These are phyloP conservation scores for Sminthurinus signatus DNA, from an alignment of 1,140 invertebrate species.

Conservation along the genomic window DNA sequence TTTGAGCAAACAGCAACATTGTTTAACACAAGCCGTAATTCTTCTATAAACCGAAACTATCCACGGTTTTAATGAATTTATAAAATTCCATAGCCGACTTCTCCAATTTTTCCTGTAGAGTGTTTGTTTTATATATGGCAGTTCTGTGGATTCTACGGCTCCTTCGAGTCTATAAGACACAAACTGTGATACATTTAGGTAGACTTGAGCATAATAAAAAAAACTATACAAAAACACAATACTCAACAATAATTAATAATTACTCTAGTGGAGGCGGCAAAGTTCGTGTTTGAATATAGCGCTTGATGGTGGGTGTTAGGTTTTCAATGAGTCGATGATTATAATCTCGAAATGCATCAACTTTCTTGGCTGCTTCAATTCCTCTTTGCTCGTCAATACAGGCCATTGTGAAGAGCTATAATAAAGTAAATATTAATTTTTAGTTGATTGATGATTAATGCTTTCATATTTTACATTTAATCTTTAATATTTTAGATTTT, in stretches of 20 bases:
- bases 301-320: conserved; percentile 12
- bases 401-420: conserved; percentile 42
- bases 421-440: not conserved
- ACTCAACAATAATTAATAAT: too few species aligned
- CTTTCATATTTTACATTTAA: too few species aligned
- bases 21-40: too few species aligned
- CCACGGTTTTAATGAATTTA: too few species aligned
- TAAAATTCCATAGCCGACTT: too few species aligned
- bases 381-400: conserved; percentile 42
- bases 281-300: conserved; percentile 19
- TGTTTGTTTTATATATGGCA: conserved; percentile 10
- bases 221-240: too few species aligned
- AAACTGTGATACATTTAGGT: conserved; percentile 16
- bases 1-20: too few species aligned
- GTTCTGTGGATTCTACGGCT: conserved; percentile 5
- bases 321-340: conserved; percentile 21
- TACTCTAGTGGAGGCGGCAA: not conserved
- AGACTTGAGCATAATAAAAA: too few species aligned
- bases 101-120: too few species aligned
- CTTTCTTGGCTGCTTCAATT: conserved; percentile 26
- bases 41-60: too few species aligned
- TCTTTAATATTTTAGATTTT: too few species aligned
- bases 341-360: conserved; percentile 26
- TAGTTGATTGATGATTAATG: too few species aligned
- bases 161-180: conserved; percentile 24